Percentiles rank a stretch among this genome's conserved stretches.
phyloP scores from a whole-genome alignment of 2,797 vertebrate species.

The Enteromius mattozi region DNA sequence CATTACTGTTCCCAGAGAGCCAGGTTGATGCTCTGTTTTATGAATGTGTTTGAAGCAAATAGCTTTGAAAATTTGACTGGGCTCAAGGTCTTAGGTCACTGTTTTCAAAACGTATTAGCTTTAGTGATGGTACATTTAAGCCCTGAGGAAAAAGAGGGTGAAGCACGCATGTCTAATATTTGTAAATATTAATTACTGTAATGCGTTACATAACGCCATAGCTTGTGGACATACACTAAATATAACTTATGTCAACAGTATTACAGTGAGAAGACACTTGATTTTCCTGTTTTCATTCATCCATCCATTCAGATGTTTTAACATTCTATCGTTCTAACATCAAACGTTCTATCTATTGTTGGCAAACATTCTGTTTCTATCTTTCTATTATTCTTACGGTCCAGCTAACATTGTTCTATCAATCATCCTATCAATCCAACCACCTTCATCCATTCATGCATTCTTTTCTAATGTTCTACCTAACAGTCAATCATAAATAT shows the following conservation, averaged over 20 bases:
- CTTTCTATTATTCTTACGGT: neutral
- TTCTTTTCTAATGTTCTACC: too few species aligned
- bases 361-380: too few species aligned
- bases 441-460: too few species aligned
- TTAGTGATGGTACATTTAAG: conserved; percentile 62
- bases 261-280: conserved; percentile 2
- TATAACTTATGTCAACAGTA: conserved; percentile 63
- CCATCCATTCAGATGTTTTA: neutral
- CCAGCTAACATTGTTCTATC: too few species aligned
- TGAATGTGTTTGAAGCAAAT: conserved; percentile 61
- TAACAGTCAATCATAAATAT: too few species aligned
- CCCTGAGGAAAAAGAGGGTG: conserved; percentile 53
- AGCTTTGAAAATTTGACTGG: conserved; percentile 38
- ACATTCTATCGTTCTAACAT: neutral
- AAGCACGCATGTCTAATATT: conserved; percentile 70
- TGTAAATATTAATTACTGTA: conserved; percentile 77
- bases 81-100: conserved; percentile 51
- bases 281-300: neutral
- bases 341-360: neutral
- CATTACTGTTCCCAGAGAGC: conserved; percentile 17
- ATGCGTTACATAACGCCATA: conserved; percentile 64
- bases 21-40: conserved; percentile 34
- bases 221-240: conserved; percentile 60
- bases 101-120: conserved; percentile 67
- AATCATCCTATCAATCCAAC: too few species aligned